Percentiles rank a stretch among this genome's conserved stretches.
phyloP scores from a whole-genome alignment of 1,140 invertebrate species.

The Galendromus occidentalis region DNA sequence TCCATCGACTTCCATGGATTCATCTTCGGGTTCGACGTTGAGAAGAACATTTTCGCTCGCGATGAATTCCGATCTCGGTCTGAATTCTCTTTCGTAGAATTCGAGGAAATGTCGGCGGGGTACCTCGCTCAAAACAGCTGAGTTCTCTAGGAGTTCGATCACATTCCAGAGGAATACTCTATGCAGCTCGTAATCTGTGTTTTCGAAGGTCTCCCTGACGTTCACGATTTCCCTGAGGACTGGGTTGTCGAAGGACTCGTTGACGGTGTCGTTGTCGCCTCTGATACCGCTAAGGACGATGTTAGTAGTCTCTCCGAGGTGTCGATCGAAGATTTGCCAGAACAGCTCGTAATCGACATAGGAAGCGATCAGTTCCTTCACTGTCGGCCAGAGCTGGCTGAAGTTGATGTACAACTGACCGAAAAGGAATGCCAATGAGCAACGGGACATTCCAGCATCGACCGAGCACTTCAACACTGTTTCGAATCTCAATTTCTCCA shows the following conservation, averaged over 20 bases:
- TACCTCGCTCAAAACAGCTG: background rate
- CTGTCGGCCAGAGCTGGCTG: constrained; percentile 60
- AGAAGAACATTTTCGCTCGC: background rate
- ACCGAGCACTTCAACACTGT: background rate
- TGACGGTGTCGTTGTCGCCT: too few species aligned
- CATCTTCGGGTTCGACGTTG: constrained; percentile 10
- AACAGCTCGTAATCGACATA: constrained; percentile 45
- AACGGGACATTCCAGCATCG: background rate
- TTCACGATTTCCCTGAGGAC: background rate
- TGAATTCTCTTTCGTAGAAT: background rate
- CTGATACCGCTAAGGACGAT: constrained; percentile 11
- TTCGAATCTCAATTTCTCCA: background rate
- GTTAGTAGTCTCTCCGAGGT: constrained; percentile 34
- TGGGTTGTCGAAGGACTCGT: background rate
- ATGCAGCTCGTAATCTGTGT: background rate
- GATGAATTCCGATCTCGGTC: background rate
- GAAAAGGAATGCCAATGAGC: constrained; percentile 32
- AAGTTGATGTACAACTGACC: constrained; percentile 66
- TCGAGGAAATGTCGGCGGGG: background rate
- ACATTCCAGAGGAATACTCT: background rate
- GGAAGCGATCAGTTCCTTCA: constrained; percentile 45
- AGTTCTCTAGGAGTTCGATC: background rate
- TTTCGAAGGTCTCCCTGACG: background rate
- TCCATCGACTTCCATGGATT: constrained; percentile 13
- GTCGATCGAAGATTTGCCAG: constrained; percentile 50